A percentile compares a stretch with the other conserved stretches of the same genome.
Conservation (phyloP, 2,888 invertebrate species). For the Ichneumon xanthorius region DNA sequence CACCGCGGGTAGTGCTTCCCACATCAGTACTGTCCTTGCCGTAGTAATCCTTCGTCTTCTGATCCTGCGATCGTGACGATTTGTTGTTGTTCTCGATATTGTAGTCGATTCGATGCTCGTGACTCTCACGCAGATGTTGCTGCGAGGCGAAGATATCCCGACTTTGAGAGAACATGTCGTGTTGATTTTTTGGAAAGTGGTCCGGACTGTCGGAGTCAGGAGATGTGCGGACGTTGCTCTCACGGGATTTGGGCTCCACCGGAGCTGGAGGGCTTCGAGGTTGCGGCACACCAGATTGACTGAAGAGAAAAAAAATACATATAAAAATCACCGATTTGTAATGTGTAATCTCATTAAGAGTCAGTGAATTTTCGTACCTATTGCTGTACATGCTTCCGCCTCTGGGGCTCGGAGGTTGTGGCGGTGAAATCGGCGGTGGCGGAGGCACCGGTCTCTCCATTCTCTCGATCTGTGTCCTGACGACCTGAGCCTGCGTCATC, state of each 20-base stretch:
- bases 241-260: constrained; percentile 86
- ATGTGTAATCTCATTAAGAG: not conserved
- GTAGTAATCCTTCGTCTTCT: constrained; percentile 78
- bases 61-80: constrained; percentile 71
- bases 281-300: constrained; percentile 86
- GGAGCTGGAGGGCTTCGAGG: constrained; percentile 89
- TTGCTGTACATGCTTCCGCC: constrained; percentile 85
- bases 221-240: constrained; percentile 78
- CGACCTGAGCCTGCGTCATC: constrained; percentile 84
- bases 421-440: constrained; percentile 87
- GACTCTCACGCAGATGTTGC: constrained; percentile 80
- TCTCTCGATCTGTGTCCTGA: constrained; percentile 87
- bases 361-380: constrained; percentile 77
- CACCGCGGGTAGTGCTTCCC: constrained; percentile 75
- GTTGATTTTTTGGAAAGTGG: constrained; percentile 81
- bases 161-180: constrained; percentile 83
- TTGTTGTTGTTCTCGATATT: constrained; percentile 65
- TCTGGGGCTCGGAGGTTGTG: constrained; percentile 84
- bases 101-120: constrained; percentile 77
- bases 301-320: constrained; percentile 69
- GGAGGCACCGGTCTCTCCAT: constrained; percentile 87
- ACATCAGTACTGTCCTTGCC: constrained; percentile 81
- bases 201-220: constrained; percentile 83
- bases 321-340: not conserved
- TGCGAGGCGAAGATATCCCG: constrained; percentile 81